Base-by-base conservation (phyloP, 2,888 invertebrate species). In the Choristoneura rosaceana region DNA sequence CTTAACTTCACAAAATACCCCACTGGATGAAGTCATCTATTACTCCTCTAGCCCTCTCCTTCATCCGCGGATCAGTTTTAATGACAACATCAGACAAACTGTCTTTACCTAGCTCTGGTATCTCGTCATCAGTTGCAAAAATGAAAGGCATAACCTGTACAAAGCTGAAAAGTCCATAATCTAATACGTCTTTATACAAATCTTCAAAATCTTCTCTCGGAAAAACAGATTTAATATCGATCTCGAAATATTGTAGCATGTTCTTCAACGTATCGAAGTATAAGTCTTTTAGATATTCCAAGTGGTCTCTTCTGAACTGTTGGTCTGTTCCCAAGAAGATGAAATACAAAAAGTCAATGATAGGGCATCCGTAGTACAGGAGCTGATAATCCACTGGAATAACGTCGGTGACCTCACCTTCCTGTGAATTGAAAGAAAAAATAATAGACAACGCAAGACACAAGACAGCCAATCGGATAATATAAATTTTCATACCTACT, bases 331-430 rank as follows among this genome's bases (percentile, higher is more conserved):
- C 75, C 3, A 70, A 70, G 50, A 82, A 82, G 14, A 89, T 81
- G 59, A 89, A 85, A 60, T 81, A 86, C 0, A 88, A 4, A 2
- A 90, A 77, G 60, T 90, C 90, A 5, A 78, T 52, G 0, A 87
- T 60, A 0, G 87, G 88, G 64, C 79, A 81, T 2, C 87, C 87
- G 68, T 79, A 85, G 75, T 81, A 74, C 0, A 83, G 67, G 0
- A 86, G 41, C 65, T 90, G 89, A 52, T 83, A 90, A 73, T 90
- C 90, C 0, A 86, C 77, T 34, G 82, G 76, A 38, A 87, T 78
- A 0, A 87, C 77, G 66, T 88, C 83, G 0, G 73, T 69, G 34
- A 83, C 71, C 61, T 78, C 62, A n/a, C 62, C 45, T 8, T 62
- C 62, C 62, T 62, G 62, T n/a, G 79, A 75, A 74, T 12, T 4